Evolutionary conservation across 1,140 invertebrate genomes (phyloP).

Genomic region (Cyphomyrmex costatus): DNA sequence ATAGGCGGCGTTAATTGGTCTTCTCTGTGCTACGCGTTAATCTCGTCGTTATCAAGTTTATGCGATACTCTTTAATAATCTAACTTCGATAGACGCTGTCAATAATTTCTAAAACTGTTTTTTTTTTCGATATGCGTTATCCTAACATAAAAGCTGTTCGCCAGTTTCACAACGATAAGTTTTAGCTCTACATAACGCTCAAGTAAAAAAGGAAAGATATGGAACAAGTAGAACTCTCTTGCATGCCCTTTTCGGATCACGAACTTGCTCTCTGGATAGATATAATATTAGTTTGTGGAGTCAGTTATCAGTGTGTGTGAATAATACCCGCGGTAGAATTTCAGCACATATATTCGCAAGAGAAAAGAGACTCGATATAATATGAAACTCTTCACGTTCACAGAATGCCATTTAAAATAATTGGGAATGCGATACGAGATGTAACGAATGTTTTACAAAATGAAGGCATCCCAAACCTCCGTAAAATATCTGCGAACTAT

Average conservation of each 20-base stretch:
- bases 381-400: slow-evolving; percentile 38
- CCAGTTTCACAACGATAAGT: not conserved
- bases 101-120: not conserved
- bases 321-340: slow-evolving; percentile 24
- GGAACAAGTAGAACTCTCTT: not conserved
- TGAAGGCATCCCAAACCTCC: slow-evolving; percentile 1
- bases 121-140: not conserved
- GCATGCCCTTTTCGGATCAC: not conserved
- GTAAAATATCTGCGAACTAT: slow-evolving; percentile 33
- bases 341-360: slow-evolving; percentile 3
- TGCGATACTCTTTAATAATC: not conserved
- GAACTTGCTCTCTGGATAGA: not conserved
- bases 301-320: slow-evolving; percentile 8
- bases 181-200: not conserved
- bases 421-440: slow-evolving; percentile 22
- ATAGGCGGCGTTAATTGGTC: slow-evolving; percentile 46
- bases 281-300: not conserved
- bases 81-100: not conserved
- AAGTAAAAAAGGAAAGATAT: not conserved
- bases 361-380: slow-evolving; percentile 3
- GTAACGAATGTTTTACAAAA: slow-evolving; percentile 39
- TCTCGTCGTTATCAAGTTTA: slow-evolving; percentile 33
- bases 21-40: slow-evolving; percentile 3
- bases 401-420: slow-evolving; percentile 48
- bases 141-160: not conserved